Base-by-base conservation (phyloP, 2,113 vertebrate genomes). In the Chionis minor region DNA sequence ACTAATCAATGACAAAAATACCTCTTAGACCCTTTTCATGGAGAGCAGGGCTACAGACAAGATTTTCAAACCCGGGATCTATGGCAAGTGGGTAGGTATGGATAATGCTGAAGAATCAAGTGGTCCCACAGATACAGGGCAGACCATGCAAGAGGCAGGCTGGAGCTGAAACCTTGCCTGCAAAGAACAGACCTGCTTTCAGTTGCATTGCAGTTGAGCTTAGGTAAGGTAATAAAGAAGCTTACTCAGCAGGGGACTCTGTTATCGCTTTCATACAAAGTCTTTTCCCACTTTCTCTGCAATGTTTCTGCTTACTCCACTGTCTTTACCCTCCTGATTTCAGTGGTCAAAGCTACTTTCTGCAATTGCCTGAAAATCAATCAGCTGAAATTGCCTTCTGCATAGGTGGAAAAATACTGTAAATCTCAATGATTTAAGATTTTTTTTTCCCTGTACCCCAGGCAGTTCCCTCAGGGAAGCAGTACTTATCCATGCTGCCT, bases 281-380 rank as follows among this genome's bases (percentile, higher is more conserved):
- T 65, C 63, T 70, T 88, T 70, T 63, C 45, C 27, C 32, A 56
- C 62, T 86, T 95, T 92, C 79, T 88, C 54, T 63, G 54, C 49
- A 77, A 26, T 47, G 12, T 12, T 80, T 83, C 32, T 88, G 17
- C 47, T 90, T 86, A 44, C 15, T 63, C 35, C 21, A 27, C 26
- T 52, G 52, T 80, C 86, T 82, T 95, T 94, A 66, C 40, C 30
- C 62, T 92, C 49, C 49, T 77, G 58, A 73, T 91, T 94, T 86
- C 58, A 44, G 54, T 52, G n/a, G 75, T 77, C 86, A 80, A 86
- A 92, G 12, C 54, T 80, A 35, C 54, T 86, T 83, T n/a, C 75
- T 92, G 40, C 67, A 80, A 80, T 65, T 92, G 83, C 32, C 58
- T 88, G 80, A 72, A 91, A 96, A 92, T 88, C 89, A 95, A 52